Conservation (phyloP, 2,888 invertebrate genomes). For the Abrostola tripartita region DNA sequence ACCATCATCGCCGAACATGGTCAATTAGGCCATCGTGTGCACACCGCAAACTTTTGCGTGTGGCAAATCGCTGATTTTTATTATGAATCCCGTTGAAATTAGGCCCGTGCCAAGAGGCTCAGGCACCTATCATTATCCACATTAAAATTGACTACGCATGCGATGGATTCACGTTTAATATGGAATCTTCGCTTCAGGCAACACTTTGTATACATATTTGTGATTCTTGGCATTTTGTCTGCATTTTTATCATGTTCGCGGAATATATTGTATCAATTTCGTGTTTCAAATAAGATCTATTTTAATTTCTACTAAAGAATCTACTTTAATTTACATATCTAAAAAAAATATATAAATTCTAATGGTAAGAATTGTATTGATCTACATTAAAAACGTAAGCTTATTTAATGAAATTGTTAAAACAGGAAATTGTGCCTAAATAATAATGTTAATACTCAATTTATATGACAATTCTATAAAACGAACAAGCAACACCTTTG, state of each 20-base stretch:
- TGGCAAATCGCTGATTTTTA: constrained; percentile 63
- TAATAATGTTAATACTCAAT: constrained; percentile 22
- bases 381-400: constrained; percentile 16
- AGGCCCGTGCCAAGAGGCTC: constrained; percentile 65
- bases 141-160: constrained; percentile 59
- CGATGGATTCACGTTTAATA: constrained; percentile 22
- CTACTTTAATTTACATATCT: constrained; percentile 2
- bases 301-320: too few species aligned
- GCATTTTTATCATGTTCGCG: constrained; percentile 4
- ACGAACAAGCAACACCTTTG: neutral
- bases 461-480: constrained; percentile 21
- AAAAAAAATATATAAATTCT: neutral
- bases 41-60: constrained; percentile 65
- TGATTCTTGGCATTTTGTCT: constrained; percentile 24
- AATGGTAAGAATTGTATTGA: constrained; percentile 6
- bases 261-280: constrained; percentile 10
- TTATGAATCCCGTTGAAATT: constrained; percentile 52
- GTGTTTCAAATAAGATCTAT: neutral
- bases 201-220: constrained; percentile 40
- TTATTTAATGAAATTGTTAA: constrained; percentile 30
- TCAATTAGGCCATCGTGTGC: constrained; percentile 51
- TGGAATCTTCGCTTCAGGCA: constrained; percentile 38
- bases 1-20: constrained; percentile 50
- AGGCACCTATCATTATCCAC: constrained; percentile 55
- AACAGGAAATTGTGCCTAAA: constrained; percentile 36